phyloP scores from a whole-genome alignment of 2,888 invertebrate genomes.

The Sarcophaga variegata region DNA sequence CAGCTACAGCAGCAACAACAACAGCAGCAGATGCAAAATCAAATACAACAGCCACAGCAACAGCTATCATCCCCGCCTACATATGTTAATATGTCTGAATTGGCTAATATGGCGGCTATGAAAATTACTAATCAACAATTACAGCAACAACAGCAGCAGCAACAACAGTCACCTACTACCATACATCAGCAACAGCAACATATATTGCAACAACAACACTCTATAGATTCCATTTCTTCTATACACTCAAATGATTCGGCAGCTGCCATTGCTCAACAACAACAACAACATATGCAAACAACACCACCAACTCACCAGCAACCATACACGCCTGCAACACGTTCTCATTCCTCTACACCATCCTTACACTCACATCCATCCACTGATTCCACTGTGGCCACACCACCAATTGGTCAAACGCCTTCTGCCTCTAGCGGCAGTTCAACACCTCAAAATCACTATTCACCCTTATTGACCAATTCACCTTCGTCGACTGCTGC shows the following conservation, averaged over 20 bases:
- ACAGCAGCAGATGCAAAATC: conserved; percentile 66
- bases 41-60: conserved; percentile 68
- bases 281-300: conserved; percentile 71
- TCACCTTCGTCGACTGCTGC: conserved; percentile 80
- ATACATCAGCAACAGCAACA: conserved; percentile 75
- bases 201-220: conserved; percentile 83
- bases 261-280: conserved; percentile 70
- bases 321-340: conserved; percentile 69
- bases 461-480: conserved; percentile 81
- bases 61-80: conserved; percentile 85
- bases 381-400: conserved; percentile 78
- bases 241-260: conserved; percentile 79
- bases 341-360: conserved; percentile 79
- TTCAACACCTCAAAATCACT: conserved; percentile 81
- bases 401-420: conserved; percentile 77
- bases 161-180: conserved; percentile 64
- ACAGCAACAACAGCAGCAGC: conserved; percentile 74
- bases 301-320: conserved; percentile 63
- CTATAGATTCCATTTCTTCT: conserved; percentile 81
- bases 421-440: conserved; percentile 80
- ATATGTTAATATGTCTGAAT: conserved; percentile 95
- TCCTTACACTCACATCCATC: conserved; percentile 80
- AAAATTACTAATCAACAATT: conserved; percentile 85
- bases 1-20: conserved; percentile 73
- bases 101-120: conserved; percentile 91